A percentile compares a stretch with the other conserved stretches of the same genome.
phyloP scores from a whole-genome alignment of 2,797 vertebrate genomes.

The Silurus lanzhouensis region DNA sequence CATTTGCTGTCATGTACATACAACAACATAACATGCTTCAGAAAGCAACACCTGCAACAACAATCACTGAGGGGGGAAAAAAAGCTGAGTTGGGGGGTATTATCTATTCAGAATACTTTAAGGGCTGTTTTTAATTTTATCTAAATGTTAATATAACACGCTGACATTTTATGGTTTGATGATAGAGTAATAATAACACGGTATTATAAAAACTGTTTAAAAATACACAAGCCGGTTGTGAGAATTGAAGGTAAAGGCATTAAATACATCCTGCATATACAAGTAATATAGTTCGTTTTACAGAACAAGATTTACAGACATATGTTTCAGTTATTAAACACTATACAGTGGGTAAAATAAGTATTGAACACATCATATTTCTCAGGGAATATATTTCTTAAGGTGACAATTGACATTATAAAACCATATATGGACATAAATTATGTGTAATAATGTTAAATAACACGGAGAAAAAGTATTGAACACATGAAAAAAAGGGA shows the following conservation, averaged over 20 bases:
- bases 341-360: no score
- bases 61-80: not conserved
- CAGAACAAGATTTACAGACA: no score
- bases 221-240: not conserved
- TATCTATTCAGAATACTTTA: not conserved
- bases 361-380: no score
- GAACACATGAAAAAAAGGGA: no score
- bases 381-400: no score
- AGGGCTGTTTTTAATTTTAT: not conserved
- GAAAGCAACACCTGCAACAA: not conserved
- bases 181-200: not conserved
- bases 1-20: constrained; percentile 35
- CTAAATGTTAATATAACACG: not conserved
- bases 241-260: not conserved
- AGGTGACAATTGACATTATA: no score
- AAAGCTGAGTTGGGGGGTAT: no score
- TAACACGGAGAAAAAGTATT: no score
- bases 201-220: not conserved
- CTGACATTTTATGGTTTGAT: not conserved
- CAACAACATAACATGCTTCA: not conserved
- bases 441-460: no score
- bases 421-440: no score
- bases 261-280: not conserved
- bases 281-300: not conserved
- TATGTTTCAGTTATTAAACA: no score